These are phyloP conservation scores for Pteronotus mesoamericanus DNA, from an alignment of 2,797 vertebrate genomes.

Conservation along the genomic window DNA sequence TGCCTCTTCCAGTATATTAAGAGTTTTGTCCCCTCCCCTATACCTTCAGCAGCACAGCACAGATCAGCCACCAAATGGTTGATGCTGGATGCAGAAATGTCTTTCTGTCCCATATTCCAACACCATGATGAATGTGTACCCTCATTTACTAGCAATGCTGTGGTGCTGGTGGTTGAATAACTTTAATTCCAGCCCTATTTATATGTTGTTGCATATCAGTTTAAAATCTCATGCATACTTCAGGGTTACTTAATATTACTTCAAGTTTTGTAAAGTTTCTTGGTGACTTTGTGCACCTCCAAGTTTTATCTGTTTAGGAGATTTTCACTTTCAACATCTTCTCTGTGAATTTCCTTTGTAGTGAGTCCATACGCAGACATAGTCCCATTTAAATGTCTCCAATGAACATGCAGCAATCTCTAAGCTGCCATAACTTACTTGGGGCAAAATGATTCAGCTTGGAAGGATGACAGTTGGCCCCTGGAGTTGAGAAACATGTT, in stretches of 20 bases:
- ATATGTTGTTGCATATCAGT: not conserved
- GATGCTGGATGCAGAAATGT: no score
- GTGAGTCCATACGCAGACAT: not conserved
- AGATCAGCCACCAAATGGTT: not conserved
- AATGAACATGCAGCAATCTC: not conserved
- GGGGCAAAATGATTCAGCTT: not conserved
- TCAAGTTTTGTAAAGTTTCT: not conserved
- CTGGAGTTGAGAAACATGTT: not conserved
- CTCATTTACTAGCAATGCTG: not conserved
- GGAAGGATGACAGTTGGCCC: not conserved
- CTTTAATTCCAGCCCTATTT: not conserved
- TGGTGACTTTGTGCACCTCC: not conserved
- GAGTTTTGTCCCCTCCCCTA: accelerated
- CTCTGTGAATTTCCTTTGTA: not conserved
- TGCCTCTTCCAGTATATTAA: not conserved
- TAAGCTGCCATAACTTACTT: not conserved
- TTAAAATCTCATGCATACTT: not conserved
- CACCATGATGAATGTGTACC: not conserved
- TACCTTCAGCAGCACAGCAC: not conserved
- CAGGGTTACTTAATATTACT: not conserved
- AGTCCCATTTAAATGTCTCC: not conserved
- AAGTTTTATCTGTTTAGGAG: not conserved
- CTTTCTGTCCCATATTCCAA: not conserved
- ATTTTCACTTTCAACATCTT: not conserved
- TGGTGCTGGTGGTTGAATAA: not conserved